Percentiles rank a stretch among this genome's conserved stretches.
Conservation (phyloP, 2,113 vertebrate genomes). For the Laterallus jamaicensis region DNA sequence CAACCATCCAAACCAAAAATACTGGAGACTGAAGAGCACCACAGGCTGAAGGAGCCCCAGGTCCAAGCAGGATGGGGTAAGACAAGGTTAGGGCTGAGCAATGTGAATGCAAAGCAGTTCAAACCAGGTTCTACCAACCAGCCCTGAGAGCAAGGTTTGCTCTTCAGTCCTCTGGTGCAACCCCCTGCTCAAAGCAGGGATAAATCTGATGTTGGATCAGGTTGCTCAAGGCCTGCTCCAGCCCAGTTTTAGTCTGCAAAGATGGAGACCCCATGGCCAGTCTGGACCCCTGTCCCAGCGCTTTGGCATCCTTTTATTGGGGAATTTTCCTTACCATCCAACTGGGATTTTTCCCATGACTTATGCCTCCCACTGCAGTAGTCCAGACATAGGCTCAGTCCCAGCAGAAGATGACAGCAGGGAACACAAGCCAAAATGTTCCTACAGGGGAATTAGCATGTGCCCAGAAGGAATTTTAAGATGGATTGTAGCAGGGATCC, state of each 20-base stretch:
- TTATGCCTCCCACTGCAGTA: not conserved
- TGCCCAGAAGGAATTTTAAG: not conserved
- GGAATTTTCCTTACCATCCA: not conserved
- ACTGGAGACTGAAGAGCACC: not conserved
- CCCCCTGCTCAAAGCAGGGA: not conserved
- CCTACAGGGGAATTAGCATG: accelerated
- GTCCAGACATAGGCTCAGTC: not conserved
- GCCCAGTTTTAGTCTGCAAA: not conserved
- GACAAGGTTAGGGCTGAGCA: not conserved
- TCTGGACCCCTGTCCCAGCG: not conserved
- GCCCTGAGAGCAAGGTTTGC: not conserved
- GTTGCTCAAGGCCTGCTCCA: not conserved
- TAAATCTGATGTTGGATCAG: not conserved
- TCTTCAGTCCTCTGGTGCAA: not conserved
- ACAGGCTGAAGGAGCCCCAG: not conserved
- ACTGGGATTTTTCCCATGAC: not conserved
- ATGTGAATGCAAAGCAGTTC: not conserved
- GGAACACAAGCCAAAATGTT: not conserved
- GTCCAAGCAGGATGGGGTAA: not conserved
- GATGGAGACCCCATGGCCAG: not conserved
- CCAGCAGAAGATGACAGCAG: not conserved
- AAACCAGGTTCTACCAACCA: not conserved
- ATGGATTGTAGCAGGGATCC: not conserved
- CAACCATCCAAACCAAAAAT: not conserved
- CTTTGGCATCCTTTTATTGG: not conserved